phyloP scores from a whole-genome alignment of 2,113 vertebrate genomes.

The Furnarius figulus region DNA sequence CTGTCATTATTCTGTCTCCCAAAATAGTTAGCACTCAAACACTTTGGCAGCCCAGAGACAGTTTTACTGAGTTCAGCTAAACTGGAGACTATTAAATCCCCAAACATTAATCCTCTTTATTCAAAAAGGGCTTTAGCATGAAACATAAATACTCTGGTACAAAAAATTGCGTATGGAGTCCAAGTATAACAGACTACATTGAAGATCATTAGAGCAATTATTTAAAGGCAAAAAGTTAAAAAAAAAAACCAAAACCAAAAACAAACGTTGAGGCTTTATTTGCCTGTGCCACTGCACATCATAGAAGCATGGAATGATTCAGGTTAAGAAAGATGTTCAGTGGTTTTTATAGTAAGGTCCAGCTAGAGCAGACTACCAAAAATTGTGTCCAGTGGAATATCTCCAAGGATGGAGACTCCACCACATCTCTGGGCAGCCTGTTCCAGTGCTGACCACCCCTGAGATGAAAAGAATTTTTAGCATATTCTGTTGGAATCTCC shows the following conservation, averaged over 20 bases:
- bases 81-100: neutral
- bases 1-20: neutral
- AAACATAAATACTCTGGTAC: neutral
- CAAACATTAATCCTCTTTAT: slow-evolving; percentile 30
- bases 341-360: neutral
- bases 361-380: neutral
- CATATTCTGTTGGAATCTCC: neutral
- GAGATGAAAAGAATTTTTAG: neutral
- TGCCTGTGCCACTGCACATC: neutral
- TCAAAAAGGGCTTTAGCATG: neutral
- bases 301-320: neutral
- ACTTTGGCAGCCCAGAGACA: neutral
- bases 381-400: neutral
- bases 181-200: neutral
- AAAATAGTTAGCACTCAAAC: neutral
- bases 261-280: neutral
- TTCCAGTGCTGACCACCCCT: neutral
- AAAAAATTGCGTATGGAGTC: neutral
- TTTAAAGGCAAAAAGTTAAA: neutral
- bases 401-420: neutral
- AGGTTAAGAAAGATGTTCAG: neutral
- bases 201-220: neutral
- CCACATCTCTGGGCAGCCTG: neutral
- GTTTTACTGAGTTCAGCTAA: slow-evolving; percentile 31
- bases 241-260: no score